phyloP scores from a whole-genome alignment of 2,113 vertebrate species.

The Cairina moschata region DNA sequence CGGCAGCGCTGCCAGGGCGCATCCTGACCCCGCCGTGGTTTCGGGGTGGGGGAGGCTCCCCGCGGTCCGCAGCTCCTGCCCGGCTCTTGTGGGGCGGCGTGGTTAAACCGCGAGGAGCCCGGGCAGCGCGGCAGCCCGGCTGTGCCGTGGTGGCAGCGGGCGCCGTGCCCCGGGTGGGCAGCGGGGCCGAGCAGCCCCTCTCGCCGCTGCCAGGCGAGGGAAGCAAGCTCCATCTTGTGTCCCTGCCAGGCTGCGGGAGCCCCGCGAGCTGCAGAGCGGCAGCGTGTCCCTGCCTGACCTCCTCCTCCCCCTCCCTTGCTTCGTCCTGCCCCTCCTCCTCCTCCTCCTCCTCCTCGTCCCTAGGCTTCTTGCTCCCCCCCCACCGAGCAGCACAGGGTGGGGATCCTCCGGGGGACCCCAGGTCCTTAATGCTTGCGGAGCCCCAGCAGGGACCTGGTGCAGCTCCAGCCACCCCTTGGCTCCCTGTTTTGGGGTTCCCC shows the following conservation, averaged over 20 bases:
- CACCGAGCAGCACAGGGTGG: not conserved
- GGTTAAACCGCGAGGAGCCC: not conserved
- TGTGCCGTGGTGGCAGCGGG: not conserved
- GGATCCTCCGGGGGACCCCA: not conserved
- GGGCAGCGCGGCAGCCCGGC: not conserved
- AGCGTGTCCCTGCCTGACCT: conserved; percentile 58
- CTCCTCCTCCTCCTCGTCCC: not conserved
- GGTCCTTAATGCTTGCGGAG: not conserved
- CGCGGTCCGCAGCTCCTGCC: accelerated
- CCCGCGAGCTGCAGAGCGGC: conserved; percentile 46
- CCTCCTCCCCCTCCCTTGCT: not conserved
- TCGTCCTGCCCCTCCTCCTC: not conserved
- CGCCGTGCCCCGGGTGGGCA: not conserved
- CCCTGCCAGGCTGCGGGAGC: conserved; percentile 64
- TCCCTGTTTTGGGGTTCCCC: not conserved
- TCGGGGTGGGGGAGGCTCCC: not conserved
- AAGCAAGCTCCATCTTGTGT: conserved; percentile 51
- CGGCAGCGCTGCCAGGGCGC: accelerated
- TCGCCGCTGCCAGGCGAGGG: not conserved
- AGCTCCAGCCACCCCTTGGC: not conserved
- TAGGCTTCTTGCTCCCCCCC: not conserved
- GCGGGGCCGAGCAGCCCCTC: not conserved
- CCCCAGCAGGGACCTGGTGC: accelerated
- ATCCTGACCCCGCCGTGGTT: not conserved
- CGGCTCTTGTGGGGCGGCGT: accelerated